Evolutionary conservation across 2,113 vertebrate genomes (phyloP), one percentile per base, ranked within the genome.

Genomic region (Entosphenus tridentatus): DNA sequence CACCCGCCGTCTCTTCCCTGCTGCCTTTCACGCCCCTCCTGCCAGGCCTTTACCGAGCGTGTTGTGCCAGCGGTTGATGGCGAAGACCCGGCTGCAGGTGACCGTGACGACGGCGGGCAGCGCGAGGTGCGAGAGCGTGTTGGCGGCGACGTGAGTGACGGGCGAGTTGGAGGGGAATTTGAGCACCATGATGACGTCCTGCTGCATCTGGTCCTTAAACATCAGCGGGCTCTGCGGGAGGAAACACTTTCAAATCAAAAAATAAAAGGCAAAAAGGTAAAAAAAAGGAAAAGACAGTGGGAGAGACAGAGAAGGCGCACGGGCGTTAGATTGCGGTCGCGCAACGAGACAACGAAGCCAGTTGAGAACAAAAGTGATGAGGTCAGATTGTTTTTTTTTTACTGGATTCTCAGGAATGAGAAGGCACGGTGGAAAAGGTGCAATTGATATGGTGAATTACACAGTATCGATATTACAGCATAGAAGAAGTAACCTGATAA

Each of bases 151-250:
- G 0, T 96, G 92, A 1, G 93, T 96, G 68, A 98, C 92, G 0
- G 92, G 92, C 8, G 93, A 98, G 74, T 96, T 96, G 56, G 89
- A 98, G 3, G 93, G 93, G 71, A 98, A 98, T 85, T 98, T 98
- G 72, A 96, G 80, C 78, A 98, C 93, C 92, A 96, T 98, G 76
- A 98, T 92, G 74, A 98, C 93, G 74, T 96, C 93, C 80, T 95
- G 92, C 78, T 96, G 93, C 90, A 96, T 89, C 83, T 96, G 93
- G 80, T 98, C 93, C 82, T 96, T 95, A 82, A 96, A 96, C 90
- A 96, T 93, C 79, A 96, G 89, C 1, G 92, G 87, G 74, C 89
- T 98, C 92, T 98, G 90, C 77, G 86, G 87, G 83, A 92, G 89
- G 87, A 96, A 93, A 89, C 87, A 93, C 89, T 93, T 80, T 84